phyloP scores from a whole-genome alignment of 2,888 invertebrate genomes.

The Gibbula magus region DNA sequence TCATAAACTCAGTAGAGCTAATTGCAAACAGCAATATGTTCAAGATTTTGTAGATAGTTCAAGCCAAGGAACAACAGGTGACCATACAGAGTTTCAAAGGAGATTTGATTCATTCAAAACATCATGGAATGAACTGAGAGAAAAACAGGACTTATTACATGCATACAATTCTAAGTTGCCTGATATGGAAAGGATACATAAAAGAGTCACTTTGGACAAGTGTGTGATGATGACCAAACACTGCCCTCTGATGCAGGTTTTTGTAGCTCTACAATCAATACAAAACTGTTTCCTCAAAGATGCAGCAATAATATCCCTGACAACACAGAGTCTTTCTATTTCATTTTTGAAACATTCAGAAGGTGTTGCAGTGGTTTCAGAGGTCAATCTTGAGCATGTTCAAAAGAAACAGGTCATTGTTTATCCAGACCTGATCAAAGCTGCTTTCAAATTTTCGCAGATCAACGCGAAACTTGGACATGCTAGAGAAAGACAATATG shows the following conservation, averaged over 20 bases:
- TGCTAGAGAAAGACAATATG: slow-evolving; percentile 21
- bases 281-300: slow-evolving; percentile 1
- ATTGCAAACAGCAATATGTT: neutral
- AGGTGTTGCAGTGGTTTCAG: neutral
- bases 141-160: neutral
- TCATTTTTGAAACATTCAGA: neutral
- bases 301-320: neutral
- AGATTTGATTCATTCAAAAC: neutral
- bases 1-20: neutral
- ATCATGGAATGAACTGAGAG: slow-evolving; percentile 15
- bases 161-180: neutral
- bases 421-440: neutral
- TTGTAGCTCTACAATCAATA: neutral
- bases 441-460: slow-evolving; percentile 6
- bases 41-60: neutral
- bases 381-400: neutral
- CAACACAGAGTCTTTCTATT: neutral
- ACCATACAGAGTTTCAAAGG: neutral
- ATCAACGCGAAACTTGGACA: neutral
- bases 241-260: neutral
- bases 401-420: slow-evolving; percentile 1
- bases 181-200: neutral
- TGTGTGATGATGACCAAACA: neutral
- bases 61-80: neutral
- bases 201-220: neutral